Evolutionary conservation across 2,888 invertebrate species (phyloP), one percentile per base, ranked within the genome.

Genomic region (Germaria angustata): DNA sequence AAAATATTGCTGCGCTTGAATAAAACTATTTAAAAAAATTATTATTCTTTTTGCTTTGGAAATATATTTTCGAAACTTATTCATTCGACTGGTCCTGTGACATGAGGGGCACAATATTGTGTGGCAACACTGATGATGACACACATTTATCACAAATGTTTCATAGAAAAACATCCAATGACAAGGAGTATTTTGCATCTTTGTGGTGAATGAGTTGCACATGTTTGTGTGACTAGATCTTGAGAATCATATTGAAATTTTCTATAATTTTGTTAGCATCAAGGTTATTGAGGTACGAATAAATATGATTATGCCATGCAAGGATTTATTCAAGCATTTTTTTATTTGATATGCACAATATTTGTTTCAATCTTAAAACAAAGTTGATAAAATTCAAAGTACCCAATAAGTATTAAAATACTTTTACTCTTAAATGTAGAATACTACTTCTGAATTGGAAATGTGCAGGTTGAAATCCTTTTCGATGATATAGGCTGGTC

Each of bases 201-300:
- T 63, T 61, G 22, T n/a, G 63, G 51, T 63, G 63, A 73, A 73
- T 28, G 28, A 73, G 41, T 68, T 68, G 9, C 13, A 39, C 24
- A 39, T 41, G 36, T 72, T 72, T 57, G 57, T 57, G 20, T 57
- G 69, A 57, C 17, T 36, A 71, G 22, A 36, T 71, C 71, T 71
- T 71, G 59, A 71, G 59, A 59, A 49, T 49, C 15, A 24, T 59
- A 71, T 49, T 39, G 20, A 53, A 63, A 53, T 73, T 51, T 17
- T 51, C 20, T 53, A 44, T 63, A 73, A 63, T 51, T 34, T 46
- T 75, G 11, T 51, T 39, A 13, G 5, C 17, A 53, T 75, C 73
- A 75, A 75, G 73, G 73, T 53, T 75, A 13, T 15, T 53, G 32
- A 44, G 53, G 53, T 65, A 28, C 6, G 28, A 5, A 28, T 28